Conservation (phyloP, 2,113 vertebrate genomes). For the Hemicordylus capensis region DNA sequence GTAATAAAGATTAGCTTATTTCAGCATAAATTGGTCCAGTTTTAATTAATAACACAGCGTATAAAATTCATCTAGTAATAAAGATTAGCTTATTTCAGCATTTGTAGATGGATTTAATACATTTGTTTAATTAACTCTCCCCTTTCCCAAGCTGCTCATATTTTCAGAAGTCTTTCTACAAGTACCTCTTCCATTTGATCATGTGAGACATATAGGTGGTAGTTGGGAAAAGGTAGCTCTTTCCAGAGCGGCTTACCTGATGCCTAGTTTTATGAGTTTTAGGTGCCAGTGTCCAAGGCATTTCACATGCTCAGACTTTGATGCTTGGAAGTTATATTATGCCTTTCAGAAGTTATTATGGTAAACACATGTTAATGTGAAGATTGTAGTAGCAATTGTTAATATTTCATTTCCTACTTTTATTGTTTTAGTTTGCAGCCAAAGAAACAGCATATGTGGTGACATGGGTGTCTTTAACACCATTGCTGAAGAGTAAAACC, state of each 20-base stretch:
- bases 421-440: neutral
- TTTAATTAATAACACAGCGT: constrained; percentile 12
- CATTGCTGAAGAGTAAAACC: neutral
- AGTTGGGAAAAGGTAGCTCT: no score
- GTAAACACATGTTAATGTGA: neutral
- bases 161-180: no score
- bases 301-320: no score
- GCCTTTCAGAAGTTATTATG: neutral
- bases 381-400: neutral
- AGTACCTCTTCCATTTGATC: no score
- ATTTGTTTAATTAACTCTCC: neutral
- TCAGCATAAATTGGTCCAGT: no score
- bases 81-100: neutral
- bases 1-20: no score
- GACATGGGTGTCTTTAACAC: neutral
- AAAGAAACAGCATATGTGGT: neutral
- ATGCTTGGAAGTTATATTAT: neutral
- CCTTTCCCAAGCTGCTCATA: constrained; percentile 10
- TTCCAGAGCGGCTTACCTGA: no score
- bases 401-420: neutral
- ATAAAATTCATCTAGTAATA: neutral
- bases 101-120: neutral
- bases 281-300: no score
- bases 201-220: no score
- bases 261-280: no score